Evolutionary conservation across 2,797 vertebrate species (phyloP).

Genomic region (Bradypus variegatus): DNA sequence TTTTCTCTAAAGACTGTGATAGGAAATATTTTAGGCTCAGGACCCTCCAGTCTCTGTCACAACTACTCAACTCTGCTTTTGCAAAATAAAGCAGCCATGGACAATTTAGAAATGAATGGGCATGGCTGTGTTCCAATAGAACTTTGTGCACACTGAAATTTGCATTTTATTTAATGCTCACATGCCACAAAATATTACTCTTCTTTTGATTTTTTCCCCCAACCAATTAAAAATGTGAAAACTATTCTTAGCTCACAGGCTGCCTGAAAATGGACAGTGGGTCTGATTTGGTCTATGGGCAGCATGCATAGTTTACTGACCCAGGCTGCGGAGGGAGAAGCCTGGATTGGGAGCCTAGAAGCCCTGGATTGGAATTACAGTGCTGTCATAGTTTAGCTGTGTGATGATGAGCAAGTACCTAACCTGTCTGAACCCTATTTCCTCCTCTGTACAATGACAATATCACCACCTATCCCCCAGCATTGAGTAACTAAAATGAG

Average conservation of each 20-base stretch:
- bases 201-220: not conserved
- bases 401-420: not conserved
- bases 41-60: not conserved
- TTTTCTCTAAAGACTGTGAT: not conserved
- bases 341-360: too few species aligned
- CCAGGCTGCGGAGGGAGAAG: not conserved
- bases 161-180: not conserved
- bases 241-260: not conserved
- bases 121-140: not conserved
- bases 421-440: not conserved
- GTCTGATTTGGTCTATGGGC: not conserved
- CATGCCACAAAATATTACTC: not conserved
- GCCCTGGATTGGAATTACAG: not conserved
- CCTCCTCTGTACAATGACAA: not conserved
- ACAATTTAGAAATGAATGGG: not conserved
- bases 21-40: not conserved
- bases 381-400: not conserved
- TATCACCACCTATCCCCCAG: not conserved
- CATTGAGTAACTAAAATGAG: not conserved
- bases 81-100: rapidly evolving
- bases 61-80: rapidly evolving
- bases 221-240: not conserved
- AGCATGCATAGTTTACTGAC: not conserved
- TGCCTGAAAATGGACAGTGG: not conserved
- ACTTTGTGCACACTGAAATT: not conserved